Evolutionary conservation across 2,888 invertebrate genomes (phyloP).

Genomic region (Diarsia dahlii): DNA sequence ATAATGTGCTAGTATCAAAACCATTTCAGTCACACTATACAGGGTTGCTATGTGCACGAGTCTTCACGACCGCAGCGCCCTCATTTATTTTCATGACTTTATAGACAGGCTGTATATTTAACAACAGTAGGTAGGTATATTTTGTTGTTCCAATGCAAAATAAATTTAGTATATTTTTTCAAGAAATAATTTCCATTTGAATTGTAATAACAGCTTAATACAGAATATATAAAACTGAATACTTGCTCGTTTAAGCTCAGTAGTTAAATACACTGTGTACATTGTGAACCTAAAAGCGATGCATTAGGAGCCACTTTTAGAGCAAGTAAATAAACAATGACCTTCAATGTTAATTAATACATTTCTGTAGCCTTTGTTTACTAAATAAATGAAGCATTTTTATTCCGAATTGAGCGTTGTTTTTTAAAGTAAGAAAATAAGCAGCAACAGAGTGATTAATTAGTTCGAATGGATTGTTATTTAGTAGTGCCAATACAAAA

Average conservation of each 20-base stretch:
- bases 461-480: constrained; percentile 3
- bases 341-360: constrained; percentile 23
- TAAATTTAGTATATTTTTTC: no score
- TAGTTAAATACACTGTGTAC: neutral
- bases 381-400: constrained; percentile 12
- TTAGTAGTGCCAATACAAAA: constrained; percentile 1
- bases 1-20: no score
- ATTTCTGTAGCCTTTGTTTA: constrained; percentile 9
- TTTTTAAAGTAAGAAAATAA: constrained; percentile 8
- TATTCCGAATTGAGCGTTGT: constrained; percentile 23
- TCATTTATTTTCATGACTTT: no score
- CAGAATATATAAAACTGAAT: neutral
- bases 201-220: neutral
- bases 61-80: no score
- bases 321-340: constrained; percentile 14
- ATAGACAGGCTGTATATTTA: no score
- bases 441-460: constrained; percentile 12
- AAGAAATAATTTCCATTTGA: neutral
- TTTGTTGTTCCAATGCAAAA: no score
- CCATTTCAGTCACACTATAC: no score
- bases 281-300: neutral
- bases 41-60: no score
- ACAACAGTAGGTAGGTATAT: no score
- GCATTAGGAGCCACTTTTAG: neutral
- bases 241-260: neutral